Percentiles rank a stretch among this genome's conserved stretches.
Conservation (phyloP, 2,797 vertebrate species). For the Channallabes apus region DNA sequence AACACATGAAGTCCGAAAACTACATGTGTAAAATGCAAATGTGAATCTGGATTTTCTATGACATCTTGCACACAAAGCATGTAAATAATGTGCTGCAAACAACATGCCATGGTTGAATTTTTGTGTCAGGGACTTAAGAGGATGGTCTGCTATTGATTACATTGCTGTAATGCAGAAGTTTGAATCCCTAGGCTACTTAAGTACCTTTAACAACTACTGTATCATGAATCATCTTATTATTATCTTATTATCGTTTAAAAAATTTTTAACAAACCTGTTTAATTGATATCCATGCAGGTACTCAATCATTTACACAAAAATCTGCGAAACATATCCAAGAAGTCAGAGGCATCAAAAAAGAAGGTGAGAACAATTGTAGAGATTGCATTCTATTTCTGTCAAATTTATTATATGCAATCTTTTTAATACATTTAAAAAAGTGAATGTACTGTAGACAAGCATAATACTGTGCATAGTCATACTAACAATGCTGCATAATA, state of each 20-base stretch:
- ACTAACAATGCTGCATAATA: too few relatives aligned
- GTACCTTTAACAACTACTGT: too few relatives aligned
- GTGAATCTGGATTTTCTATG: background rate
- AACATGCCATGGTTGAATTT: background rate
- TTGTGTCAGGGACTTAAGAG: background rate
- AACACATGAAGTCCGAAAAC: background rate
- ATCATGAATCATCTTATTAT: background rate
- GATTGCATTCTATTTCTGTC: background rate
- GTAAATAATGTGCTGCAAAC: background rate
- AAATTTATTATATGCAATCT: background rate
- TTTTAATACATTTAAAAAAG: background rate
- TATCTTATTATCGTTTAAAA: background rate
- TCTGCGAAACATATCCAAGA: conserved; percentile 94
- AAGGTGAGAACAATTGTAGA: conserved; percentile 79
- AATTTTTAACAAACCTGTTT: background rate
- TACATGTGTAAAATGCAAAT: background rate
- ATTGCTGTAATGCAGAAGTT: background rate
- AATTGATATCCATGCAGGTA: conserved; percentile 78
- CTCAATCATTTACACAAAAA: conserved; percentile 97
- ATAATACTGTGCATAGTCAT: background rate
- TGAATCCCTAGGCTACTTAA: background rate
- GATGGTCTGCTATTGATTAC: background rate
- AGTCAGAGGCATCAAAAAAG: conserved; percentile 97
- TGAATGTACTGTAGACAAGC: too few relatives aligned
- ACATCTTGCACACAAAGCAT: background rate